Base-by-base conservation (phyloP, 1,140 invertebrate species). In the Bactericera cockerelli region DNA sequence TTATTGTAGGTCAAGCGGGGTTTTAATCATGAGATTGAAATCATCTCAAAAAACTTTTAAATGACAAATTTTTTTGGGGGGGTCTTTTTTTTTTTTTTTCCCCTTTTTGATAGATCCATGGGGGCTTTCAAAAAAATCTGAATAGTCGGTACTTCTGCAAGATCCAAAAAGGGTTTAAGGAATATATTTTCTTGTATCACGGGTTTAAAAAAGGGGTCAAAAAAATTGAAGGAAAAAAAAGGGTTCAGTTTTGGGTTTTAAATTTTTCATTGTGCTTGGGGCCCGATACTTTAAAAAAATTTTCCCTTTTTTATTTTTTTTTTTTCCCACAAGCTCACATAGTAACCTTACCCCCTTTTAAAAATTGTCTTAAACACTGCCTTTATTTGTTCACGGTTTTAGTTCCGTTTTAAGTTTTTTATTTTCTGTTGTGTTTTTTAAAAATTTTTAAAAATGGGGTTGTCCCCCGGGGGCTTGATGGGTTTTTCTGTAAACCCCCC, bases 101-200 rank as follows among this genome's bases (percentile, higher is more conserved):
- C 71, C 88, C 98, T 98, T 0, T 92, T 97, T 49, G 87, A 87
- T 36, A 98, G 78, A 72, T 98, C 94, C 93, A 98, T 98, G 0
- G 95, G 94, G 63, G 89, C 76, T 59, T 89, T 85, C 0, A n/a
- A 98, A 92, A 58, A 96, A 86, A 14, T 89, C 84, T 54, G 85
- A 79, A 72, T 97, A 98, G 72, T 96, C 93, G 89, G 88, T 38
- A 96, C 88, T 77, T 95, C 91, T 56, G 83, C 81, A 11, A 82
- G 76, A 68, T 95, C 88, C 1, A 98, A 93, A 1, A n/a, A n/a
- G n/a, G 94, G 94, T 70, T 95, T 87, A 0, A 82, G 82, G 74
- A 98, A 98, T 28, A 97, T 89, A 64, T n/a, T 92, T 84, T 58
- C 85, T 82, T 19, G 81, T 80, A 71, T 98, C 94, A 63, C 82